Evolutionary conservation across 2,888 invertebrate genomes (phyloP), one percentile per base, ranked within the genome.

Genomic region (Phyllotreta cruciferae): DNA sequence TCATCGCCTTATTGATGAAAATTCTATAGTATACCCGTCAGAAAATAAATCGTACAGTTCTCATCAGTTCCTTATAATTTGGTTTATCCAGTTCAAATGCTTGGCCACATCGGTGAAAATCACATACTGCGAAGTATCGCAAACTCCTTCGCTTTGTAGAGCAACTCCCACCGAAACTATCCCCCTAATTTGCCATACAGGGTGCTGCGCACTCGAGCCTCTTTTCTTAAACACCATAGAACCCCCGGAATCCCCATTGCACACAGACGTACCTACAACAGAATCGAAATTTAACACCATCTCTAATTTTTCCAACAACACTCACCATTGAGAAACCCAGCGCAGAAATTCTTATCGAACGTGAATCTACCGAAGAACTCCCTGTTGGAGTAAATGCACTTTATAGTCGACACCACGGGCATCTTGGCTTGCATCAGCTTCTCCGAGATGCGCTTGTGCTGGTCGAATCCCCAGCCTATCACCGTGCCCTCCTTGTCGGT

Each of bases 91-190:
- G 7, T 60, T 47, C 13, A 72, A 60, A 62, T 85, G 83, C 74
- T 86, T 85, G 4, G 86, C 86, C 24, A 85, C 77, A 67, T 88
- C 88, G 0, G 87, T 87, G 71, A 88, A 87, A 5, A 87, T 84
- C 11, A 86, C 85, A 75, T 86, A 87, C 70, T 87, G 85, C 0
- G 82, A 80, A 0, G 86, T 83, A 68, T 88, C 87, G 68, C 88
- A 88, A 6, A 85, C 78, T 70, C 83, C 82, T 67, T 85, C 84
- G 73, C 85, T 84, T 71, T 86, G 85, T 35, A 85, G 74, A 0
- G 86, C 86, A 1, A 86, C 86, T 0, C 86, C 85, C 1, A 86
- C 78, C 0, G 86, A 86, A 0, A 87, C 86, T 10, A 87, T 74
- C 0, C 87, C 87, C 36, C 78, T 69, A n/a, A 80, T 67, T 52